Base-by-base conservation (phyloP, 2,888 invertebrate genomes). In the Megamerina dolium region DNA sequence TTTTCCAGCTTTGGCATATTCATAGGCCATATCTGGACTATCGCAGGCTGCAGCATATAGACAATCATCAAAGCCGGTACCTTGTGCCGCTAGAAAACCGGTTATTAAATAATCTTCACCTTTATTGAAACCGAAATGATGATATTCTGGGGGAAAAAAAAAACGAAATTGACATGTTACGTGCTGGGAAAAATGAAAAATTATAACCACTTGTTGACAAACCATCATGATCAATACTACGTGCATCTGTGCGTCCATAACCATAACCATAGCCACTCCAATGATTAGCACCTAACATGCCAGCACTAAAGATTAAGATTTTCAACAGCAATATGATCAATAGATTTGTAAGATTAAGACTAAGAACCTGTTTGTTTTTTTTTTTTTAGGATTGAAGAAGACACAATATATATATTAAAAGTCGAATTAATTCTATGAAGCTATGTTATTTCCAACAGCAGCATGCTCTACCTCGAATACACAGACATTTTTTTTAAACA, bases 341-440 rank as follows among this genome's bases (percentile, higher is more conserved):
- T 49, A 90, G 70, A 66, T 89, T 90, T 1, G 88, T 87, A 44
- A 90, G 70, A 72, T 90, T 90, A 40, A 90, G 71, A 57, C 88
- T 90, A 34, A 90, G 58, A 31, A 68, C 67, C 65, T 65, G 43
- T 2, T 4, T 14, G 10, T n/a, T n/a, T n/a, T n/a, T n/a, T n/a
- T n/a, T n/a, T n/a, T n/a, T n/a, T n/a, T n/a, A n/a, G n/a, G n/a
- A n/a, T n/a, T n/a, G n/a, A n/a, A n/a, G n/a, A n/a, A n/a, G n/a
- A n/a, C n/a, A n/a, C n/a, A n/a, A n/a, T n/a, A n/a, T n/a, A n/a
- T n/a, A n/a, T n/a, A n/a, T n/a, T n/a, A n/a, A n/a, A n/a, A n/a
- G n/a, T n/a, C n/a, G n/a, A n/a, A n/a, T n/a, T n/a, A n/a, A n/a
- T n/a, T n/a, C n/a, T n/a, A n/a, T n/a, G n/a, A n/a, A n/a, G n/a